Percentiles rank a stretch among this genome's conserved stretches.
Conservation (phyloP, 2,113 vertebrate species). For the Lichenostomus cassidix region DNA sequence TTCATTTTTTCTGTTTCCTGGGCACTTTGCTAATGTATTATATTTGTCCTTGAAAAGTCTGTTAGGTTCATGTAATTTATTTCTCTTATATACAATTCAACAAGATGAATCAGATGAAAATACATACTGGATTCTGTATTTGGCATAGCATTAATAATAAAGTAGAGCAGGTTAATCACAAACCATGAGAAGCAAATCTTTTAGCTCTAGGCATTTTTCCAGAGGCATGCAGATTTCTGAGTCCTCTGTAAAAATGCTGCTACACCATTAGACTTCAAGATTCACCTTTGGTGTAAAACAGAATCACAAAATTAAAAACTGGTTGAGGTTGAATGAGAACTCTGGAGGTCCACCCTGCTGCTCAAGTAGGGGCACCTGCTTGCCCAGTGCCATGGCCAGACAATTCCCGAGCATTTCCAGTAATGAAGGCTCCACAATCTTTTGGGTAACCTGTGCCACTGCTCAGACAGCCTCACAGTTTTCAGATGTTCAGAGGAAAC, state of each 20-base stretch:
- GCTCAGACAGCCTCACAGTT: not conserved
- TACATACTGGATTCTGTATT: not conserved
- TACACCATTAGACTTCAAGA: not conserved
- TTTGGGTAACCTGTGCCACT: not conserved
- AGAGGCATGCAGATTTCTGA: not conserved
- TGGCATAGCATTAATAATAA: slow-evolving; percentile 4
- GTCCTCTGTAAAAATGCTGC: not conserved
- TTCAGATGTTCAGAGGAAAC: not conserved
- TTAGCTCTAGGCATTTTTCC: not conserved
- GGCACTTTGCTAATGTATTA: not conserved
- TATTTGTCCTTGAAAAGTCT: slow-evolving; percentile 21
- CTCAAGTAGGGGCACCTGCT: not conserved
- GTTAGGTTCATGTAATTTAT: not conserved
- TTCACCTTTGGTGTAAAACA: not conserved
- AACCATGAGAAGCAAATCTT: not conserved
- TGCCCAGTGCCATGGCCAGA: not conserved
- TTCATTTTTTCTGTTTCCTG: not conserved
- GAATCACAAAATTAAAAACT: not conserved
- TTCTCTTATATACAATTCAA: slow-evolving; percentile 14
- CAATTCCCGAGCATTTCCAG: not conserved
- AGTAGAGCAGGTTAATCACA: not conserved
- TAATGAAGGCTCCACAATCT: not conserved
- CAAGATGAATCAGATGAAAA: not conserved
- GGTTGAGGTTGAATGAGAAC: not conserved
- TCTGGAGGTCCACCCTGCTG: not conserved